A percentile compares a stretch with the other conserved stretches of the same genome.
Evolutionary conservation across 2,888 invertebrate genomes (phyloP).

Genomic region (Mermis nigrescens): DNA sequence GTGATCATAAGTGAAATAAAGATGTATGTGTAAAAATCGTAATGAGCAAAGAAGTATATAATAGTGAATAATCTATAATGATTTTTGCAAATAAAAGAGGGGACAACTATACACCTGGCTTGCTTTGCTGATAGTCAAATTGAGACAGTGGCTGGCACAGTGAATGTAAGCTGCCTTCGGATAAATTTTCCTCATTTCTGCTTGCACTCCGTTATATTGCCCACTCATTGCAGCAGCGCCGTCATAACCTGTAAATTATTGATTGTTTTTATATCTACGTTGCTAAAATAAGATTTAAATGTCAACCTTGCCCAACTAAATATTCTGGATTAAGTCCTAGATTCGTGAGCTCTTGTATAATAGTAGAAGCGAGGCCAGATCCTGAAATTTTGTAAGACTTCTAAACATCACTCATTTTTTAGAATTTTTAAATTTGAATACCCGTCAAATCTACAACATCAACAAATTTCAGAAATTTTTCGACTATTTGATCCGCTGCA

Average conservation of each 20-base stretch:
- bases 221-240: constrained; percentile 23
- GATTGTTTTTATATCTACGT: neutral
- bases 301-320: constrained; percentile 6
- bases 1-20: too few relatives aligned
- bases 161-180: constrained; percentile 15
- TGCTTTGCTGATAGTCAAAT: constrained; percentile 15
- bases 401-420: too few relatives aligned
- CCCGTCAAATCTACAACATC: constrained; percentile 12
- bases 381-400: too few relatives aligned
- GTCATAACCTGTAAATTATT: constrained; percentile 17
- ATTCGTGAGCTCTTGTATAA: constrained; percentile 14
- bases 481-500: constrained; percentile 3
- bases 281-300: neutral
- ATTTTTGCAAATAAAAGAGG: too few relatives aligned
- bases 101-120: too few relatives aligned
- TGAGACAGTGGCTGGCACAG: constrained; percentile 17
- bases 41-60: too few relatives aligned
- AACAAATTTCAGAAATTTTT: constrained; percentile 15
- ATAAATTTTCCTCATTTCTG: constrained; percentile 14
- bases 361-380: too few relatives aligned
- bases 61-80: too few relatives aligned
- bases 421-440: too few relatives aligned
- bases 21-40: too few relatives aligned
- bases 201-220: constrained; percentile 22
- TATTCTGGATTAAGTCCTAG: neutral